A percentile compares a stretch with the other conserved stretches of the same genome.
Conservation (phyloP, 2,888 invertebrate species). For the Synanthedon myopaeformis region DNA sequence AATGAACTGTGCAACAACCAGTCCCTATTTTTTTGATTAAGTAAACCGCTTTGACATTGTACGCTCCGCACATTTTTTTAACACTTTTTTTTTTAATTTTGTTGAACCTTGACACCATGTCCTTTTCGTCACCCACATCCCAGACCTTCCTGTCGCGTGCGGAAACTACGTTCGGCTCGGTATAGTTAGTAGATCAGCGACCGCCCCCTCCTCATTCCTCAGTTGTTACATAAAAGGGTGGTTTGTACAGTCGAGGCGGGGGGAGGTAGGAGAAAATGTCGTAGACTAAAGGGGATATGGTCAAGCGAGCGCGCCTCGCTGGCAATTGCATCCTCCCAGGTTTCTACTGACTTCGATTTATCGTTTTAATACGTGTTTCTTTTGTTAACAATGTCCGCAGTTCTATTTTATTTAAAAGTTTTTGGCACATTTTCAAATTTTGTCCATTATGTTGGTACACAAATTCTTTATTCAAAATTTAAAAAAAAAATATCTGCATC, state of each 20-base stretch:
- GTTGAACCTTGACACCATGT: conserved; percentile 4
- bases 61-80: conserved; percentile 27
- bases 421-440: conserved; percentile 1
- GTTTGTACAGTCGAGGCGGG: conserved; percentile 1
- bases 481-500: background rate
- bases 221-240: conserved; percentile 16
- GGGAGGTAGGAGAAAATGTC: conserved; percentile 19
- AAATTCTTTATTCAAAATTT: conserved; percentile 5
- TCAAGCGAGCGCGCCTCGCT: conserved; percentile 27
- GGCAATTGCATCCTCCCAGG: conserved; percentile 18
- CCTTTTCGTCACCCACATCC: conserved; percentile 17
- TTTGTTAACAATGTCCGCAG: conserved; percentile 23
- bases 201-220: conserved; percentile 25
- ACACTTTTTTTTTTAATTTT: conserved; percentile 18
- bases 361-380: conserved; percentile 37
- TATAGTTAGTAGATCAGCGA: conserved; percentile 16
- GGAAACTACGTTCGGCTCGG: conserved; percentile 10
- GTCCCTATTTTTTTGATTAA: background rate
- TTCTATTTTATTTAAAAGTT: conserved; percentile 19
- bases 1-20: background rate
- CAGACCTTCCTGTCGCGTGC: conserved; percentile 19
- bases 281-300: conserved; percentile 29
- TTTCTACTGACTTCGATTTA: conserved; percentile 35
- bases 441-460: conserved; percentile 5
- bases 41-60: background rate